These are phyloP conservation scores for Napeogenes inachia DNA, from an alignment of 2,888 invertebrate genomes.

Conservation along the genomic window DNA sequence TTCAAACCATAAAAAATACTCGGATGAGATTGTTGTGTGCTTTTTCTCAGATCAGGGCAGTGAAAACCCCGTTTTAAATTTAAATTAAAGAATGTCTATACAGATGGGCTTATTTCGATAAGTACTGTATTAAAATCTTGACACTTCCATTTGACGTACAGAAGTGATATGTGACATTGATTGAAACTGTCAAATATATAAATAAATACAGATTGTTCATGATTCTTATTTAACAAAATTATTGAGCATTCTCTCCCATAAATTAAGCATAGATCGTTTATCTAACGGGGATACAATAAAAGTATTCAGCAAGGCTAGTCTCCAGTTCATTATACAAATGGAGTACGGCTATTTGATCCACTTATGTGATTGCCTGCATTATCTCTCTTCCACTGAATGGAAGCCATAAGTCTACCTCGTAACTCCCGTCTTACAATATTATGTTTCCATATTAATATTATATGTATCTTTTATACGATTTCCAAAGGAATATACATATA, in stretches of 20 bases:
- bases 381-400: conserved; percentile 73
- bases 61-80: too few species aligned
- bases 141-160: background rate
- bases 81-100: too few species aligned
- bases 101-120: too few species aligned
- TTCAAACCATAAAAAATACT: too few species aligned
- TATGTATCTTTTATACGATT: conserved; percentile 41
- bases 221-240: too few species aligned
- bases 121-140: too few species aligned
- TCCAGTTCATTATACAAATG: conserved; percentile 77
- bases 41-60: too few species aligned
- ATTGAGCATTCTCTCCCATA: background rate
- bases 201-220: too few species aligned
- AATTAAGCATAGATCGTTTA: conserved; percentile 35
- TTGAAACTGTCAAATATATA: too few species aligned
- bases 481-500: background rate
- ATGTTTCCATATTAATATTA: conserved; percentile 47
- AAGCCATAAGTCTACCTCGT: conserved; percentile 75
- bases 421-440: conserved; percentile 69
- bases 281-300: conserved; percentile 59
- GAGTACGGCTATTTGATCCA: conserved; percentile 78
- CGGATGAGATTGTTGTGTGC: too few species aligned
- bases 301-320: conserved; percentile 52
- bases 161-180: background rate
- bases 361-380: conserved; percentile 78